Percentiles rank a stretch among this genome's conserved stretches.
phyloP scores from a whole-genome alignment of 2,797 vertebrate genomes.

The Darevskia nairensis region DNA sequence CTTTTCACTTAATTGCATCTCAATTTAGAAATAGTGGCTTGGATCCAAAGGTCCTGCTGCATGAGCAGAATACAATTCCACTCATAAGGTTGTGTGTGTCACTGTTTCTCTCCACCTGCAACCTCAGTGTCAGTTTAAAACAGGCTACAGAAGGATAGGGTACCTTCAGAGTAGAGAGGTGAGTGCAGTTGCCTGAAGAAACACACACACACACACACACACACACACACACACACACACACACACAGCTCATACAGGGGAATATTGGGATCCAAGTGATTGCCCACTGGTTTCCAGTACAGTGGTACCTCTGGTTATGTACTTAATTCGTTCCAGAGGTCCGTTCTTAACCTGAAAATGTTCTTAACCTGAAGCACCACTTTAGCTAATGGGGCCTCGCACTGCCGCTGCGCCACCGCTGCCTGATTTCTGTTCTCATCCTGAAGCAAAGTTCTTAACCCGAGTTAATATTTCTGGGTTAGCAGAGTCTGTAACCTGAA shows the following conservation, averaged over 20 bases:
- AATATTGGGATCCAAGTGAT: background rate
- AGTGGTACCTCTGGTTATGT: no score
- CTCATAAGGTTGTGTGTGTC: background rate
- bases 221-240: no score
- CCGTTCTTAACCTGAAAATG: no score
- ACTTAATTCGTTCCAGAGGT: no score
- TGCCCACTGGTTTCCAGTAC: constrained; percentile 46
- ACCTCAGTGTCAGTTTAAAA: background rate
- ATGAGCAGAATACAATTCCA: background rate
- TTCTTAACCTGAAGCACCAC: no score
- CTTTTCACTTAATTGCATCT: constrained; percentile 60
- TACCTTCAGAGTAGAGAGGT: background rate
- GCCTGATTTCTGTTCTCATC: no score
- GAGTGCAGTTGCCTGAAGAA: background rate
- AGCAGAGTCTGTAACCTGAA: no score
- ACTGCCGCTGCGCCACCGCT: no score
- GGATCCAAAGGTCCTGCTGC: background rate
- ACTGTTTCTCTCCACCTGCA: background rate
- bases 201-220: no score
- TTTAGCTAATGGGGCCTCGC: no score
- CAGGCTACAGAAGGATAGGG: background rate
- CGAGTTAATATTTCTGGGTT: no score
- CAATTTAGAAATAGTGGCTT: constrained; percentile 45
- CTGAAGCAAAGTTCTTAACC: no score
- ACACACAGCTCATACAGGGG: background rate